A percentile compares a stretch with the other conserved stretches of the same genome.
Conservation (phyloP, 2,888 invertebrate species). For the Philereme vetulata region DNA sequence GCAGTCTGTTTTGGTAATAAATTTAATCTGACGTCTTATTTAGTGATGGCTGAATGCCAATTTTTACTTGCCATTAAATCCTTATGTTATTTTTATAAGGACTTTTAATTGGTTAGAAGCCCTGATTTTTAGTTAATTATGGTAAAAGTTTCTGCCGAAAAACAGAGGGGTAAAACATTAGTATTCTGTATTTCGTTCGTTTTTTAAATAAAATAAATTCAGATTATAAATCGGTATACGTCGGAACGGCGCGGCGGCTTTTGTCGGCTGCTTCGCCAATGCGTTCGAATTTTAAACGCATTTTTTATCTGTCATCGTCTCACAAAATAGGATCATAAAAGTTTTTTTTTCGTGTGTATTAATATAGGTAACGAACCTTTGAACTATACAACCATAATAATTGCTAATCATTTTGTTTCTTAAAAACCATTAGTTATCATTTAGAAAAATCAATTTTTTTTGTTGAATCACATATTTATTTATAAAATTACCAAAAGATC, state of each 20-base stretch:
- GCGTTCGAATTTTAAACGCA: constrained; percentile 49
- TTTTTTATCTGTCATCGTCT: constrained; percentile 41
- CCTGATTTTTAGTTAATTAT: constrained; percentile 21
- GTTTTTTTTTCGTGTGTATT: not conserved
- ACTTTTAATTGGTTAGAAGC: not conserved
- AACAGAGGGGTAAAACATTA: constrained; percentile 28
- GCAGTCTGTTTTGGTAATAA: constrained; percentile 30
- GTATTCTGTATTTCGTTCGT: constrained; percentile 23
- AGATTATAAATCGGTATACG: constrained; percentile 45
- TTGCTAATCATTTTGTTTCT: no score
- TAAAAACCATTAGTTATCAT: no score
- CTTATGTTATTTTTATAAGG: not conserved
- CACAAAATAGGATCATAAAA: constrained; percentile 27
- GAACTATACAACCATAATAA: no score
- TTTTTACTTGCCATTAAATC: not conserved
- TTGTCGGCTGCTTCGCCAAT: constrained; percentile 41
- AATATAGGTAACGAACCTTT: no score
- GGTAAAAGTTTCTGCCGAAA: constrained; percentile 6
- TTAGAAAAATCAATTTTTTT: no score
- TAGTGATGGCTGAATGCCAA: constrained; percentile 17
- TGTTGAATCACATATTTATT: no score
- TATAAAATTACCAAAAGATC: no score
- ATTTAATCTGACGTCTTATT: constrained; percentile 36
- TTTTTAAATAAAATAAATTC: constrained; percentile 19
- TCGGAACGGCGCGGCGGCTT: constrained; percentile 43